These are phyloP conservation scores for Anolis apletophallus DNA, from an alignment of 2,797 vertebrate genomes.

Conservation along the genomic window DNA sequence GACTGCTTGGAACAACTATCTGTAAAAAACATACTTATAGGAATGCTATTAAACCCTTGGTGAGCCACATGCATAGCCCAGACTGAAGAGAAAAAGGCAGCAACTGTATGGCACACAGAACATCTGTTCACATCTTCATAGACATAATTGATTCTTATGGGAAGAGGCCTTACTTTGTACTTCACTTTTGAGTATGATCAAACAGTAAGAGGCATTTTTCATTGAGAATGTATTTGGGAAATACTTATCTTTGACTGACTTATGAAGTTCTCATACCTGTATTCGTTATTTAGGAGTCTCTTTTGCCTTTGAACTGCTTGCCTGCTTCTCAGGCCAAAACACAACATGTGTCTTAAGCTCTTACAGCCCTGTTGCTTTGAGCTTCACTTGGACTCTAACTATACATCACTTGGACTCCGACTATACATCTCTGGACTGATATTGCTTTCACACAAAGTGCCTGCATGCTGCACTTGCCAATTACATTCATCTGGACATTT, in stretches of 20 bases:
- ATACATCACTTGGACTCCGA: background rate
- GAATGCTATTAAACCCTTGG: background rate
- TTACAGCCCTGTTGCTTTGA: slow-evolving; percentile 26
- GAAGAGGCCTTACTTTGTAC: slow-evolving; percentile 22
- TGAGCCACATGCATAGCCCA: background rate
- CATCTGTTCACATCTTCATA: slow-evolving; percentile 13
- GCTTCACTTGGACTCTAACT: slow-evolving; percentile 19
- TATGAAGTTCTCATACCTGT: slow-evolving; percentile 23
- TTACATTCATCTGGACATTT: slow-evolving; percentile 35
- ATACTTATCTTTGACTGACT: slow-evolving; percentile 38
- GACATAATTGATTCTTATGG: background rate
- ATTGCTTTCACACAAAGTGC: slow-evolving; percentile 28
- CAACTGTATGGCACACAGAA: background rate
- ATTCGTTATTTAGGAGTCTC: slow-evolving; percentile 33
- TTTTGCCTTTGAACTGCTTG: slow-evolving; percentile 39
- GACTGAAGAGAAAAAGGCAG: background rate
- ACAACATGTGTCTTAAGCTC: slow-evolving; percentile 27
- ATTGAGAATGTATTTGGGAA: slow-evolving; percentile 11
- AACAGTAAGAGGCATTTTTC: slow-evolving; percentile 40
- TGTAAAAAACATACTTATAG: background rate
- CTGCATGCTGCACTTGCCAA: slow-evolving; percentile 12
- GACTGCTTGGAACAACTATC: background rate
- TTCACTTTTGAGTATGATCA: slow-evolving; percentile 33
- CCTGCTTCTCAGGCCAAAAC: slow-evolving; percentile 29
- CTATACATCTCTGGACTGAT: slow-evolving; percentile 10